Base-by-base conservation (phyloP, 2,888 invertebrate species). In the Morpho helenor region DNA sequence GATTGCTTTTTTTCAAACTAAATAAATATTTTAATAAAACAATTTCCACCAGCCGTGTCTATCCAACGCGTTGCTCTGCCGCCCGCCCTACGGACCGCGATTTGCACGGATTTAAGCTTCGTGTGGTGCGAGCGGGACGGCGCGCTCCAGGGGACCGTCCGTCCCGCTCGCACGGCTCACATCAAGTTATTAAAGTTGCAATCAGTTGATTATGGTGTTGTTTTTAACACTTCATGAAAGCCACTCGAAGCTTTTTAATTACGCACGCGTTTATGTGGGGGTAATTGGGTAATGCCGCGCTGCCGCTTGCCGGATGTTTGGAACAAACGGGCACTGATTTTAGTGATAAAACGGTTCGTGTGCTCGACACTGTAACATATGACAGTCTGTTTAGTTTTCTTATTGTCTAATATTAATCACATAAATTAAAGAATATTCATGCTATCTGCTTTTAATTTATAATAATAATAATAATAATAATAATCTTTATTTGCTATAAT, bases 181-280 rank as follows among this genome's bases (percentile, higher is more conserved):
- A 75, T 75, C 74, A 79, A 79, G 83, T 83, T 84, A 86, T 82
- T 81, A 83, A 79, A 78, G 74, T 75, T 77, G 84, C 85, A 88
- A 87, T 88, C 86, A 86, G 81, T 84, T 85, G 84, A 87, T 87
- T 82, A 79, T 77, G 73, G 67, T 63, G 77, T 77, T 83, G 72
- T 75, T 84, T 81, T 79, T 76, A 82, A 74, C 73, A 73, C 74
- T 83, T 80, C 82, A 82, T 84, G 85, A 76, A 72, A 75, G 71
- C 71, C 80, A 80, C 82, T 82, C 77, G 66, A 74, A 57, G 64
- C 65, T 68, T 75, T 80, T 82, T 86, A 82, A 86, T 86, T 80
- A 84, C 73, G 66, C 55, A 67, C 61, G 45, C 54, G 49, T 51
- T 51, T 47, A 53, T 56, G 56, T 62, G 56, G 50, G 59, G 46